Conservation (phyloP, 2,888 invertebrate species). For the Tinea trinotella region DNA sequence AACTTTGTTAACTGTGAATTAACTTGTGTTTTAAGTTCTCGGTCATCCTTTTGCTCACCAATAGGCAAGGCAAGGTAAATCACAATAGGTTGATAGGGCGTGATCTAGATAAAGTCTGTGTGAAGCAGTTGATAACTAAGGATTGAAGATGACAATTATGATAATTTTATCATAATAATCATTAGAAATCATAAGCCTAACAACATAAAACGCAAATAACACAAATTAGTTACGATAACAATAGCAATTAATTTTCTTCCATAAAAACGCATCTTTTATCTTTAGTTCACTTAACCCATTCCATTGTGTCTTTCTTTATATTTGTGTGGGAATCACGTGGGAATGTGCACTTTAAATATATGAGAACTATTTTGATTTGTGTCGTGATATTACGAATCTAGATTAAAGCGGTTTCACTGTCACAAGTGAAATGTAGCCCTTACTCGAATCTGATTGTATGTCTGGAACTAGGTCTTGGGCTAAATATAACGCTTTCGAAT, state of each 20-base stretch:
- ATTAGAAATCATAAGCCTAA: too few species aligned
- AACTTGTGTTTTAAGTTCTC: too few species aligned
- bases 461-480: conserved; percentile 1
- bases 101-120: too few species aligned
- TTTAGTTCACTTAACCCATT: too few species aligned
- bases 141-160: too few species aligned
- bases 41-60: too few species aligned
- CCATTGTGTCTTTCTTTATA: not conserved
- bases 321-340: not conserved
- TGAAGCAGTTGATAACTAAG: too few species aligned
- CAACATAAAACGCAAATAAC: too few species aligned
- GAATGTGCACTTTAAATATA: not conserved
- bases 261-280: not conserved
- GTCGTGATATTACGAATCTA: conserved; percentile 3
- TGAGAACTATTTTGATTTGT: conserved; percentile 11
- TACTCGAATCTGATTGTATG: not conserved
- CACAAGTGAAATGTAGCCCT: conserved; percentile 3
- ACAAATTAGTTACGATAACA: not conserved
- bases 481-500: not conserved
- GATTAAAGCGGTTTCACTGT: not conserved
- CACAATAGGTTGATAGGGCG: too few species aligned
- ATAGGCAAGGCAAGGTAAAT: too few species aligned
- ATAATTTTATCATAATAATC: too few species aligned
- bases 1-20: too few species aligned
- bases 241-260: not conserved